Conservation (phyloP, 2,113 vertebrate genomes). For the Hymenochirus boettgeri region DNA sequence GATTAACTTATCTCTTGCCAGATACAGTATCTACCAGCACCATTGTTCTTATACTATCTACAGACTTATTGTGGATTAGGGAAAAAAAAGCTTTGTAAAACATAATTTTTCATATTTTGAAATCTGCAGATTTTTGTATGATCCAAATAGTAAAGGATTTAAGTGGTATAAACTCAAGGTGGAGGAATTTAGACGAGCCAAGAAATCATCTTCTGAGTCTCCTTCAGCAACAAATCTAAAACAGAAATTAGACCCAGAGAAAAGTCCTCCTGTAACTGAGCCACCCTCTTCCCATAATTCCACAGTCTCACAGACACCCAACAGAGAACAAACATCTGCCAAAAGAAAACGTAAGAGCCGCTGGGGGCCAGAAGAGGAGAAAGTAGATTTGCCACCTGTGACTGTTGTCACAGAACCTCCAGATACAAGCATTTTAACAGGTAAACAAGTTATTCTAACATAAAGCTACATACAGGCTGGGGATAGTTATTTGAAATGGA, state of each 20-base stretch:
- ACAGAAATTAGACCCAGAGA: background rate
- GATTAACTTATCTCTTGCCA: too few species aligned
- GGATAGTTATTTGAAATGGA: too few species aligned
- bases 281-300: background rate
- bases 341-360: constrained; percentile 93
- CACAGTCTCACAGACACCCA: background rate
- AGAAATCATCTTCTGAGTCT: constrained; percentile 2
- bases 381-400: constrained; percentile 74
- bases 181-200: constrained; percentile 72
- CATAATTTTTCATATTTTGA: background rate
- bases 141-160: constrained; percentile 77
- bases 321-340: constrained; percentile 27
- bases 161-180: constrained; percentile 81
- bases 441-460: background rate
- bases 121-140: constrained; percentile 77
- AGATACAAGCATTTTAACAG: constrained; percentile 32
- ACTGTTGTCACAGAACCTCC: constrained; percentile 49
- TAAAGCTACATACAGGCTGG: too few species aligned
- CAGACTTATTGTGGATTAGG: background rate
- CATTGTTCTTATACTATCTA: too few species aligned
- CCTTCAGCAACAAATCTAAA: background rate
- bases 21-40: too few species aligned
- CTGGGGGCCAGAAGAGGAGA: constrained; percentile 91
- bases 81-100: background rate
- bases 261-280: background rate